Evolutionary conservation across 2,797 vertebrate genomes (phyloP), one percentile per base, ranked within the genome.

Genomic region (Oreochromis mossambicus): DNA sequence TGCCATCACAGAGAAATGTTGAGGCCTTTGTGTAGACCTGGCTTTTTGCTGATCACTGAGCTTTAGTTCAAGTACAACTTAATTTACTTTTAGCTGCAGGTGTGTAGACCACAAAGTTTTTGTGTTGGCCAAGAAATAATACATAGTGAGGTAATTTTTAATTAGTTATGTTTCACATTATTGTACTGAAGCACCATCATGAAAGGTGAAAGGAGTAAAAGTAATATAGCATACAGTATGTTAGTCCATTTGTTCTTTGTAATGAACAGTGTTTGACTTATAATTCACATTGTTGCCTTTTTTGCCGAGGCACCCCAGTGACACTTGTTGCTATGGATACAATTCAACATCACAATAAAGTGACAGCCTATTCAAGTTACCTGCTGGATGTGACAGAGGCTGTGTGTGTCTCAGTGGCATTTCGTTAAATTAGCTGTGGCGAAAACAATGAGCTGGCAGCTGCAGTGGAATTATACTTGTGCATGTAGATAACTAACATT

Each of bases 241-340:
- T 2, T 29, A 8, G 8, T 73, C n/a, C n/a, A 26, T 19, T 78
- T 54, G 19, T 34, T n/a, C 73, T 12, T 50, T 29, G 11, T 50
- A 50, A 75, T 50, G 68, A 48, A 29, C 13, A 48, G 26, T 12
- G 15, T 48, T 70, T 52, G 41, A 70, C 75, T 61, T 32, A 36
- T 36, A 32, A 63, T 85, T 89, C 12, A 10, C 24, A 11, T 58
- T 34, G 76, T 66, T 83, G 52, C 56, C 55, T 77, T 46, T 76
- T 84, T 91, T 66, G 56, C 68, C 4, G 5, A 79, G 75, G 78
- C 81, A 79, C 84, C 83, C 83, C 51, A 46, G 54, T 83, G 91
- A 87, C 90, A 91, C 88, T 81, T 89, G 93, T 94, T 91, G 88
- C 92, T 87, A 88, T 92, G 88, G 93, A 86, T 88, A 92, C 91